Evolutionary conservation across 2,888 invertebrate species (phyloP).

Genomic region (Drosophila longiperda): DNA sequence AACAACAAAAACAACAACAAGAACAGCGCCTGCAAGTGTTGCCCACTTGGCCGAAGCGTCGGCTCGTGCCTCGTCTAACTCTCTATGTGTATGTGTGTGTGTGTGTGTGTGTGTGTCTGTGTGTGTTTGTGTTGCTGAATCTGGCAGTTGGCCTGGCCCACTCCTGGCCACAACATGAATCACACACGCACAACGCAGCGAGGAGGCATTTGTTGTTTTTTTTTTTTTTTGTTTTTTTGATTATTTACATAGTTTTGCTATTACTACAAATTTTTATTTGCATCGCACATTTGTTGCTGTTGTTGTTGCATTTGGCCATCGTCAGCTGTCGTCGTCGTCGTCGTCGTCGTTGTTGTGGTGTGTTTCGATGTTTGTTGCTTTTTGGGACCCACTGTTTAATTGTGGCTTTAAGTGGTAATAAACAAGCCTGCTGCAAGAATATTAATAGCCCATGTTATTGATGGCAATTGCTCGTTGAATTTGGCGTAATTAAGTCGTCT

Average conservation of each 20-base stretch:
- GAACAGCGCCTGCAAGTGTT: conserved; percentile 53
- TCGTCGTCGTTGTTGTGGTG: conserved; percentile 27
- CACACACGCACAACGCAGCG: conserved; percentile 73
- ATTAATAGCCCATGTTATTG: conserved; percentile 82
- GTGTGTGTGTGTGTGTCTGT: conserved; percentile 20
- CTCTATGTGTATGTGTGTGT: conserved; percentile 8
- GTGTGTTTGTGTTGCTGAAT: conserved; percentile 8
- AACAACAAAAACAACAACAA: conserved; percentile 22
- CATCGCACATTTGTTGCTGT: conserved; percentile 49
- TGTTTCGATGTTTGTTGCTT: conserved; percentile 44
- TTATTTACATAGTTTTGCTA: conserved; percentile 82
- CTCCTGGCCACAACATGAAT: conserved; percentile 75
- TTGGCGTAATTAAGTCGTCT: conserved; percentile 82
- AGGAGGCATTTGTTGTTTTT: conserved; percentile 38
- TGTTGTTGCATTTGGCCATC: conserved; percentile 32
- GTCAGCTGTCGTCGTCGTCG: conserved; percentile 44
- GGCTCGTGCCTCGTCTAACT: conserved; percentile 62
- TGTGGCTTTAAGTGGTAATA: conserved; percentile 77
- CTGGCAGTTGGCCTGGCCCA: conserved; percentile 59
- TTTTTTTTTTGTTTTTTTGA: conserved; percentile 53
- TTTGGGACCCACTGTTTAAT: conserved; percentile 72
- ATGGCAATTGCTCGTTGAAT: conserved; percentile 82
- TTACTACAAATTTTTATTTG: conserved; percentile 81
- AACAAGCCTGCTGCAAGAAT: conserved; percentile 75
- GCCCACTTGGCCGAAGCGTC: conserved; percentile 68